Evolutionary conservation across 2,113 vertebrate species (phyloP).

Genomic region (Myxocyprinus asiaticus): DNA sequence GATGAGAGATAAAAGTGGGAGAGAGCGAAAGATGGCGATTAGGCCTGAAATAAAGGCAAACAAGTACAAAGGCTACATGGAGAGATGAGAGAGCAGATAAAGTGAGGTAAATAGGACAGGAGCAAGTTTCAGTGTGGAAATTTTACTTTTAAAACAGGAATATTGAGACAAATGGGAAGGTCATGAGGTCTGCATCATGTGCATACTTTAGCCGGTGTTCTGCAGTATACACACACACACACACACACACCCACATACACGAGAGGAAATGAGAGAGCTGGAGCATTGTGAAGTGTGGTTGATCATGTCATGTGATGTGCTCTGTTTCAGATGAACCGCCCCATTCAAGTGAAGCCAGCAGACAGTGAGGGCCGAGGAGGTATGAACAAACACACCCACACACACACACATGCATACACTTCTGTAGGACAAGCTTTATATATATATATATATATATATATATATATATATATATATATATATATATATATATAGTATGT

Average conservation of each 20-base stretch:
- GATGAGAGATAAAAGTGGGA: conserved; percentile 9
- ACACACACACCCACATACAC: conserved; percentile 3
- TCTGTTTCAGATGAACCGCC: conserved; percentile 79
- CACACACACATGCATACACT: conserved; percentile 45
- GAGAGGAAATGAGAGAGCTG: conserved; percentile 50
- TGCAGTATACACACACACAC: no score
- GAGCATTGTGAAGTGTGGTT: conserved; percentile 58
- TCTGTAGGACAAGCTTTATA: no score
- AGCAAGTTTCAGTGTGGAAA: conserved; percentile 1
- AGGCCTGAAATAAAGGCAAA: conserved; percentile 48
- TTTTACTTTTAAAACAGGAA: conserved; percentile 26
- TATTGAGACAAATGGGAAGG: conserved; percentile 25
- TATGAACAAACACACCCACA: conserved; percentile 65
- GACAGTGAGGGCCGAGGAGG: conserved; percentile 85
- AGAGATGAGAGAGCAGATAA: conserved; percentile 3
- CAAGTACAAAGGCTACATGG: conserved; percentile 22
- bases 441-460: no score
- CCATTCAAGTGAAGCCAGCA: conserved; percentile 84
- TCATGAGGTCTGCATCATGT: not conserved
- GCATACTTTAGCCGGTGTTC: not conserved
- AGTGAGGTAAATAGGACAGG: not conserved
- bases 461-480: no score
- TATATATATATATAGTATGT: no score
- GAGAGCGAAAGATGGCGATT: conserved; percentile 14
- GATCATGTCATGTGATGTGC: conserved; percentile 45